Evolutionary conservation across 2,113 vertebrate species (phyloP), one percentile per base, ranked within the genome.

Genomic region (Anolis carolinensis): DNA sequence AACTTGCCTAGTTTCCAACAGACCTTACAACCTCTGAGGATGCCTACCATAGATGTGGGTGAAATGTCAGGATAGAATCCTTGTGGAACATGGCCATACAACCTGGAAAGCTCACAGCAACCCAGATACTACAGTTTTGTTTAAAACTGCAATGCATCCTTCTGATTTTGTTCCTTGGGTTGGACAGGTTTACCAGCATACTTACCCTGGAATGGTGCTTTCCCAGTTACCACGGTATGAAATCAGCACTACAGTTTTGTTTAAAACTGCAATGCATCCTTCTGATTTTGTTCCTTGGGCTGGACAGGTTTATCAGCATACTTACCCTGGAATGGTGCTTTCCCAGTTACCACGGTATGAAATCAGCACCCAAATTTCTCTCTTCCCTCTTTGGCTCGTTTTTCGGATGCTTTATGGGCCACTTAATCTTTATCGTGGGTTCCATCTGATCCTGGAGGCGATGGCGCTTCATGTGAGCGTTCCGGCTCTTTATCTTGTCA

Each of bases 401-500:
- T 73, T 90, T 89, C 21, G 91, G 83, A 30, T 78, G 88, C 82
- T 92, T 92, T 79, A 36, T 80, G 0, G 95, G 87, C 90, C 93
- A 92, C 52, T 90, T 93, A 8, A 91, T 78, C 86, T 90, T 82
- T 63, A 89, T 62, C 1, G 84, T 36, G 0, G 91, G 92, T 78
- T 91, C 91, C 32, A 86, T 63, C 82, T 91, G 93, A 89, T 96
- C 94, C 89, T 94, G 95, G 8, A 92, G 93, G 9, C 92, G 95
- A 85, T 97, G 96, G 8, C 90, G 90, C 79, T 96, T 96, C 96
- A 96, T 96, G 72, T 96, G 95, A 79, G 95, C 95, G 3, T 95
- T 97, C 36, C 94, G 91, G 34, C 96, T 96, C 76, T 96, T 96
- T 72, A 97, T 90, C 87, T 95, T 96, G 88, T 94, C 92, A 0